Evolutionary conservation across 1,140 invertebrate genomes (phyloP).

Genomic region (Thereuonema tuberculata): DNA sequence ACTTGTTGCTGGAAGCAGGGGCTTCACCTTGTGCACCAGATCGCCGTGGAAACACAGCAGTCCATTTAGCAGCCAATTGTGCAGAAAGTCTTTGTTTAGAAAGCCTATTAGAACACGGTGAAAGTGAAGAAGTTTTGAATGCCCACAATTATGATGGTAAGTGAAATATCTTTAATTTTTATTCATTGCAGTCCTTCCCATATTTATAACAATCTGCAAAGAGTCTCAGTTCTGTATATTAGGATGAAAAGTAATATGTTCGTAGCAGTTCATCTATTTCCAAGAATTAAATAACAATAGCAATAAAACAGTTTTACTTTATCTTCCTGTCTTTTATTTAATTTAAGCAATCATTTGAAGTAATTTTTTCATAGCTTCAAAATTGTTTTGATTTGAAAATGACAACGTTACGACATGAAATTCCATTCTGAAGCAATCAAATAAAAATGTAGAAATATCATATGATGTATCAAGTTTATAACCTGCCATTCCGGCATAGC

Average conservation of each 20-base stretch:
- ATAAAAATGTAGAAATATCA: neutral
- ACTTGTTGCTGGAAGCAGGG: constrained; percentile 5
- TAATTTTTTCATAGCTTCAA: too few relatives aligned
- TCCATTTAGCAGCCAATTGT: constrained; percentile 23
- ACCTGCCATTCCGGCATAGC: neutral
- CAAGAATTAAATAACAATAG: neutral
- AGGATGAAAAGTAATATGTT: neutral
- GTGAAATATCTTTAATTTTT: neutral
- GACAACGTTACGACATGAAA: too few relatives aligned
- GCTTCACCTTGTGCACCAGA: constrained; percentile 1
- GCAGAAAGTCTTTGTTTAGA: neutral
- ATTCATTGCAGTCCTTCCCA: neutral
- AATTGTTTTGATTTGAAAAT: too few relatives aligned
- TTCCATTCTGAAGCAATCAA: neutral
- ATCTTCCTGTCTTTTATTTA: too few relatives aligned
- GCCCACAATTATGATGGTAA: constrained; percentile 4
- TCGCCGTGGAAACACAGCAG: constrained; percentile 20
- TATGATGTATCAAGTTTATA: neutral
- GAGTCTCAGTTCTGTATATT: neutral
- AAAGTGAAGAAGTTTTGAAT: neutral
- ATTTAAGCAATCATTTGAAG: too few relatives aligned
- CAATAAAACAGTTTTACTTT: neutral
- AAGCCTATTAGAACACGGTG: neutral
- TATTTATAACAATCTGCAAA: neutral
- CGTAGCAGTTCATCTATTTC: neutral